phyloP scores from a whole-genome alignment of 2,797 vertebrate species.

The Eupleurogrammus muticus region DNA sequence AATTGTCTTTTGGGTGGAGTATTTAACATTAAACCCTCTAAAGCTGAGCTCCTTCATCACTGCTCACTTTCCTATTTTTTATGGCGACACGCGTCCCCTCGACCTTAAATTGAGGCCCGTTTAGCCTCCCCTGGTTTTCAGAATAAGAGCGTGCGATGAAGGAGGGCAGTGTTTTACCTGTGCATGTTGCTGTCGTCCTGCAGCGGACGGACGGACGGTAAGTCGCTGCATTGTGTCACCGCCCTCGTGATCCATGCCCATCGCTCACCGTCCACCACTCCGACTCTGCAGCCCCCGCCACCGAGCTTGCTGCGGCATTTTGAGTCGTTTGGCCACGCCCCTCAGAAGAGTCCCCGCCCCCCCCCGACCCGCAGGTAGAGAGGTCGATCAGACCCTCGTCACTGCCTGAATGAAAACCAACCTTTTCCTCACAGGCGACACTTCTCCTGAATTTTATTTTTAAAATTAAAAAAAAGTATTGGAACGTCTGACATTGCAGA shows the following conservation, averaged over 20 bases:
- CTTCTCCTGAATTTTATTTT: too few species aligned
- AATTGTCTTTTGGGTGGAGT: conserved; percentile 70
- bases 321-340: conserved; percentile 32
- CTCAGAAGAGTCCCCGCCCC: conserved; percentile 46
- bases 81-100: not conserved
- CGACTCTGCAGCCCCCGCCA: conserved; percentile 46
- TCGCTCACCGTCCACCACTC: conserved; percentile 36
- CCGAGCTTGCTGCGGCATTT: conserved; percentile 59
- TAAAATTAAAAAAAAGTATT: too few species aligned
- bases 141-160: not conserved
- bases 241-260: conserved; percentile 24
- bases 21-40: conserved; percentile 51
- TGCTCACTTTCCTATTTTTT: not conserved
- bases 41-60: conserved; percentile 52
- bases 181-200: conserved; percentile 55
- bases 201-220: conserved; percentile 63
- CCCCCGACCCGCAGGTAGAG: not conserved
- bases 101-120: too few species aligned
- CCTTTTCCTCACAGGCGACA: too few species aligned
- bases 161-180: conserved; percentile 30
- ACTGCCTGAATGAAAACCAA: too few species aligned
- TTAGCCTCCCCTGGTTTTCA: too few species aligned
- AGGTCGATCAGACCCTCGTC: too few species aligned
- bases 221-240: conserved; percentile 77
- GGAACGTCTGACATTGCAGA: too few species aligned